Conservation (phyloP, 1,140 invertebrate species). For the Trichomalopsis sarcophagae region DNA sequence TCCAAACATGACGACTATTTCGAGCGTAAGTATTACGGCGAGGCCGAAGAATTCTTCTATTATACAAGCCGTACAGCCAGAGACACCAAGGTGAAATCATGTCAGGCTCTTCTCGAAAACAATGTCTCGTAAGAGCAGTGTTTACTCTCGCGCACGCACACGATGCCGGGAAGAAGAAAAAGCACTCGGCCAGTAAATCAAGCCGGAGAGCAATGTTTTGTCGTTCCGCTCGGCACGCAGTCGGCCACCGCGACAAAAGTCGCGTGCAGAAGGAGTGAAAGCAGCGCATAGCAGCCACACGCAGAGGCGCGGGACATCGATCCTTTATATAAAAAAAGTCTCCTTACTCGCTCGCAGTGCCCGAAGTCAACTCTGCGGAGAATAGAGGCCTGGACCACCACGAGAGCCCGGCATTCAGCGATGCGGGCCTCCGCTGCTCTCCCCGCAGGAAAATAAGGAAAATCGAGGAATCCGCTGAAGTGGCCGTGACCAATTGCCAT, state of each 20-base stretch:
- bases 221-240: not conserved
- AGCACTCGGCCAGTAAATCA: not conserved
- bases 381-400: constrained; percentile 7
- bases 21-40: not conserved
- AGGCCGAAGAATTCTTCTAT: not conserved
- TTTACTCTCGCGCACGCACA: not conserved
- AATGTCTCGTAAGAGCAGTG: not conserved
- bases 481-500: constrained; percentile 48
- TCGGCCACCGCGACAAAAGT: not conserved
- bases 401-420: not conserved
- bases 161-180: not conserved
- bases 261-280: constrained; percentile 13
- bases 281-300: not conserved
- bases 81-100: not conserved
- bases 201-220: not conserved
- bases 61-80: not conserved
- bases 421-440: too few relatives aligned
- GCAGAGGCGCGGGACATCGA: not conserved
- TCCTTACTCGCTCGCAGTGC: not conserved
- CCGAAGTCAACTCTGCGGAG: not conserved
- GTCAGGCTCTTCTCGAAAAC: not conserved
- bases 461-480: constrained; percentile 8
- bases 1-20: not conserved
- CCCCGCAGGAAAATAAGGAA: not conserved
- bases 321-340: constrained; percentile 11